Base-by-base conservation (phyloP, 2,888 invertebrate species). In the Euphydryas editha region DNA sequence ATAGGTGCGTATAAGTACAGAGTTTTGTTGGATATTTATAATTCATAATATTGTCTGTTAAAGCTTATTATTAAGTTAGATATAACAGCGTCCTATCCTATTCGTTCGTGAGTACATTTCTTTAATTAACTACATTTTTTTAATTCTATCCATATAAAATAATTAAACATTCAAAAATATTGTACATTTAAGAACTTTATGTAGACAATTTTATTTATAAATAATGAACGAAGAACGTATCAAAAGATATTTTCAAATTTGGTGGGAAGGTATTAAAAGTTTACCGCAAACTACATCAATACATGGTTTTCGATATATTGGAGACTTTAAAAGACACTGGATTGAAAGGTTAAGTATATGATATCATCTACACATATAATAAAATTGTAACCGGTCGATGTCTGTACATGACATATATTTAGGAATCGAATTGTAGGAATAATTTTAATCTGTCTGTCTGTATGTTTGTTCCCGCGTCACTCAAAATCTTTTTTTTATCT, bases 301-400 rank as follows among this genome's bases (percentile, higher is more conserved):
- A 67, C 95, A 95, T 78, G 95, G 95, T 2, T 93, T 94, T 72
- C 90, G 92, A 75, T 95, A 94, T 77, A 92, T 95, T 61, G 94
- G 93, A 2, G 94, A 95, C 77, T 82, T 87, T n/a, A 92, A 91
- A 51, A 84, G 94, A 63, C 95, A 94, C 81, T 95, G 95, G 95
- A 86, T 92, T 0, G 95, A 95, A 85, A 93, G 94, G 95, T 95
- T 44, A 36, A 56, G 1, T 21, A 24, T 30, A 30, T 7, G 6
- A 24, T 7, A 24, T 54, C 20, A 11, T 20, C 17, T 10, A 46
- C n/a, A n/a, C n/a, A 10, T 15, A 7, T 11, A 1, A 39, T 10
- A 39, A 30, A 30, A 30, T 30, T n/a, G n/a, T n/a, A n/a, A n/a
- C n/a, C n/a, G n/a, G n/a, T n/a, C n/a, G n/a, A n/a, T n/a, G n/a